Percentiles rank a stretch among this genome's conserved stretches.
Conservation (phyloP, 1,140 invertebrate genomes). For the Cardiocondyla obscurior region DNA sequence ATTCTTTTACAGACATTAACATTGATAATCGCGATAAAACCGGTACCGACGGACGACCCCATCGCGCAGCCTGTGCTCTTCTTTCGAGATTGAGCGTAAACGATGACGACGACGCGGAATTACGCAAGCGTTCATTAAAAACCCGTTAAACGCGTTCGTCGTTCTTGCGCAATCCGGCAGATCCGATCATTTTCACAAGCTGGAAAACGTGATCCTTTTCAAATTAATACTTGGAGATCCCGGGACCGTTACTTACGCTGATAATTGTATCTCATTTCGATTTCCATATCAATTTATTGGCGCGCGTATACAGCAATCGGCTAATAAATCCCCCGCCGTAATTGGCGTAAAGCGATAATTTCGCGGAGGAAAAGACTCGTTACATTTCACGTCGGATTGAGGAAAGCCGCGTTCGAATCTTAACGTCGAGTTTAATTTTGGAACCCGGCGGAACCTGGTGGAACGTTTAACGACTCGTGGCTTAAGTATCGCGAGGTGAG, state of each 20-base stretch:
- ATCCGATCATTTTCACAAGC: slow-evolving; percentile 46
- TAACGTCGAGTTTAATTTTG: background rate
- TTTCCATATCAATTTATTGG: slow-evolving; percentile 23
- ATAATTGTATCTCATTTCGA: slow-evolving; percentile 39
- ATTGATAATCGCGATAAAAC: background rate
- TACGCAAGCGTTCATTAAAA: slow-evolving; percentile 56
- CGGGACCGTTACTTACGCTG: slow-evolving; percentile 3
- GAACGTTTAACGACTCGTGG: background rate
- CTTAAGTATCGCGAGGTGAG: slow-evolving; percentile 29
- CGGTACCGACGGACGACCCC: background rate
- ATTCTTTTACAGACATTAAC: background rate
- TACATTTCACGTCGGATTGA: background rate
- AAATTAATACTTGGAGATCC: background rate
- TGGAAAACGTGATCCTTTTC: background rate
- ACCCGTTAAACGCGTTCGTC: slow-evolving; percentile 9
- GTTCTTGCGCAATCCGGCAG: slow-evolving; percentile 49
- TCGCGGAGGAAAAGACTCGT: background rate
- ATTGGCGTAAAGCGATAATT: background rate
- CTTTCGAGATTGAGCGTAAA: slow-evolving; percentile 10
- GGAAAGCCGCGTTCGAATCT: background rate
- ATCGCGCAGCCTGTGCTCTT: background rate
- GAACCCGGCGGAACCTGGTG: background rate
- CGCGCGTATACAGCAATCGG: background rate
- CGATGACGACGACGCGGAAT: slow-evolving; percentile 35
- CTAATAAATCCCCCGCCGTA: background rate